Conservation (phyloP, 2,113 vertebrate species). For the Phycodurus eques region DNA sequence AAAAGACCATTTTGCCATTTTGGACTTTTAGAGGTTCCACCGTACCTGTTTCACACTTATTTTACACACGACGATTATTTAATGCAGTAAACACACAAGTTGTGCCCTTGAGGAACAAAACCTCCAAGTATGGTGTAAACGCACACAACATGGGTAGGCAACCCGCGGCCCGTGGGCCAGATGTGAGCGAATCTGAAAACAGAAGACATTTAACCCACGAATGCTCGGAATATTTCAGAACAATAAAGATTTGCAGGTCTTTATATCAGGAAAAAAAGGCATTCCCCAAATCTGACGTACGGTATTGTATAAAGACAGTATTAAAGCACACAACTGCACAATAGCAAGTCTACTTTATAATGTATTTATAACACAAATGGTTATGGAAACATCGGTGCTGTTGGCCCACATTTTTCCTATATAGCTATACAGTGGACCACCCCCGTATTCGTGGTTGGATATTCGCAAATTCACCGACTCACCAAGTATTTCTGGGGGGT, state of each 20-base stretch:
- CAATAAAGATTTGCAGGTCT: neutral
- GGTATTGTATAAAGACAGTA: neutral
- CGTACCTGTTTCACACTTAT: neutral
- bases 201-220: neutral
- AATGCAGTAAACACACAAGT: conserved; percentile 30
- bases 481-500: neutral
- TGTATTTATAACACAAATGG: neutral
- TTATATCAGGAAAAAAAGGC: neutral
- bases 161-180: neutral
- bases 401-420: conserved; percentile 24
- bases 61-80: neutral
- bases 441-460: neutral
- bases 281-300: neutral
- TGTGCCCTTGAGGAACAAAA: conserved; percentile 1
- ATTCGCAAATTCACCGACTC: neutral
- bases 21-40: conserved; percentile 4
- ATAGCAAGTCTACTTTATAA: neutral
- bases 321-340: conserved; percentile 4
- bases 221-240: neutral
- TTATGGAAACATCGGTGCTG: conserved; percentile 21
- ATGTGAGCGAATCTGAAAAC: neutral
- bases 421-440: neutral
- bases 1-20: neutral
- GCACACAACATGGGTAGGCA: neutral
- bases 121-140: neutral